Conservation (phyloP, 2,888 invertebrate species). For the Furcula furcula region DNA sequence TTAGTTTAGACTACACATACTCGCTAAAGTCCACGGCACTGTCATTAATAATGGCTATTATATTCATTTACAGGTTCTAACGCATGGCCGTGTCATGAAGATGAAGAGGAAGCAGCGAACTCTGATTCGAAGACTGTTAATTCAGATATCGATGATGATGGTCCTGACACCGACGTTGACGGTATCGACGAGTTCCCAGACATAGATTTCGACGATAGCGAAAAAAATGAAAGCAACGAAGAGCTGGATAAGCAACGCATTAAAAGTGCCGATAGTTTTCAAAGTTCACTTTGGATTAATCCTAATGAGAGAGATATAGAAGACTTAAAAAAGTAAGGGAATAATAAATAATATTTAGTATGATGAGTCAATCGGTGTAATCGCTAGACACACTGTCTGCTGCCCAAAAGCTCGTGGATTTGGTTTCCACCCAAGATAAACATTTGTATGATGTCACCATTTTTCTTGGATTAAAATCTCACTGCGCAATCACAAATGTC, state of each 20-base stretch:
- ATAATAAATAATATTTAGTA: no score
- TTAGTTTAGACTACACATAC: no score
- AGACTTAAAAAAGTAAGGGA: conserved; percentile 78
- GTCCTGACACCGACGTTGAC: conserved; percentile 57
- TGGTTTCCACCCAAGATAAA: no score
- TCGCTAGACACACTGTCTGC: no score
- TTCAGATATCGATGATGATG: conserved; percentile 67
- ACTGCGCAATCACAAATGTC: no score
- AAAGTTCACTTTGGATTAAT: conserved; percentile 67
- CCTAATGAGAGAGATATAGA: conserved; percentile 77
- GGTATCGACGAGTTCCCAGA: conserved; percentile 64
- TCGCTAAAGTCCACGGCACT: no score
- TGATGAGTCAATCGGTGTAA: no score
- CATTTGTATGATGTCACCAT: no score
- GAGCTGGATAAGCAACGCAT: conserved; percentile 45
- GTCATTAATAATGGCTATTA: no score
- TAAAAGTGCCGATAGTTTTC: conserved; percentile 62
- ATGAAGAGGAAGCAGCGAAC: conserved; percentile 70
- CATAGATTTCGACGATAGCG: conserved; percentile 60
- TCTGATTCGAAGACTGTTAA: conserved; percentile 70
- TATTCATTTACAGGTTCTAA: conserved; percentile 54
- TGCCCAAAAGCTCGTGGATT: no score
- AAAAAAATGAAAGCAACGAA: conserved; percentile 49
- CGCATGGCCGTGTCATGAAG: conserved; percentile 72
- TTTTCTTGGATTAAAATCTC: no score